Conservation (phyloP, 1,140 invertebrate genomes). For the Platyura marginata region DNA sequence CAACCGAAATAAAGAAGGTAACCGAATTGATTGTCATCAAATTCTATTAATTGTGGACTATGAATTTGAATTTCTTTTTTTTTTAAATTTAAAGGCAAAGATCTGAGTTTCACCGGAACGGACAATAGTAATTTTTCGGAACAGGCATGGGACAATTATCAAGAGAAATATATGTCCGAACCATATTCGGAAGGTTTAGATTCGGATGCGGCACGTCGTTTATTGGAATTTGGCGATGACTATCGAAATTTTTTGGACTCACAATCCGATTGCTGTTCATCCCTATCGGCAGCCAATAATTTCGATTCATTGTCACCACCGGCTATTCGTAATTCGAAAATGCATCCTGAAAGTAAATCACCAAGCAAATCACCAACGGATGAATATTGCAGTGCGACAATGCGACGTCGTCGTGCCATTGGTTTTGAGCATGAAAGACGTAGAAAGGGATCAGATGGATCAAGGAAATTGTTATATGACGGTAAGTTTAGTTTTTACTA, state of each 20-base stretch:
- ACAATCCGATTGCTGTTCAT: slow-evolving; percentile 64
- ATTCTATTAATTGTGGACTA: too few relatives aligned
- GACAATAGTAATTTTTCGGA: slow-evolving; percentile 71
- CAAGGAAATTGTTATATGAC: neutral
- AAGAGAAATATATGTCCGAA: slow-evolving; percentile 83
- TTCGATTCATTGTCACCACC: slow-evolving; percentile 34
- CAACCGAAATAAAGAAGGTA: slow-evolving; percentile 14
- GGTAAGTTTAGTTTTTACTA: neutral
- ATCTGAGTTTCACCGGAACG: slow-evolving; percentile 15
- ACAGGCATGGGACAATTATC: slow-evolving; percentile 68
- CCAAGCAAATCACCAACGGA: slow-evolving; percentile 1
- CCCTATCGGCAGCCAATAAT: slow-evolving; percentile 45
- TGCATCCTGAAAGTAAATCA: neutral
- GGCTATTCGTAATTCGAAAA: slow-evolving; percentile 6
- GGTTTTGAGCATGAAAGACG: slow-evolving; percentile 22
- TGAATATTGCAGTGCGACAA: slow-evolving; percentile 11
- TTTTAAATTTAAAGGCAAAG: neutral
- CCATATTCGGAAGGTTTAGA: slow-evolving; percentile 80
- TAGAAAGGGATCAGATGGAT: neutral
- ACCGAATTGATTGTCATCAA: too few relatives aligned
- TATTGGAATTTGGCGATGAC: slow-evolving; percentile 80
- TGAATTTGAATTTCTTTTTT: too few relatives aligned
- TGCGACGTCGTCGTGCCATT: slow-evolving; percentile 16
- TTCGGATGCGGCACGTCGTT: slow-evolving; percentile 57
- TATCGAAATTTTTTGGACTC: slow-evolving; percentile 70